Conservation (phyloP, 2,113 vertebrate species). For the Etheostoma spectabile region DNA sequence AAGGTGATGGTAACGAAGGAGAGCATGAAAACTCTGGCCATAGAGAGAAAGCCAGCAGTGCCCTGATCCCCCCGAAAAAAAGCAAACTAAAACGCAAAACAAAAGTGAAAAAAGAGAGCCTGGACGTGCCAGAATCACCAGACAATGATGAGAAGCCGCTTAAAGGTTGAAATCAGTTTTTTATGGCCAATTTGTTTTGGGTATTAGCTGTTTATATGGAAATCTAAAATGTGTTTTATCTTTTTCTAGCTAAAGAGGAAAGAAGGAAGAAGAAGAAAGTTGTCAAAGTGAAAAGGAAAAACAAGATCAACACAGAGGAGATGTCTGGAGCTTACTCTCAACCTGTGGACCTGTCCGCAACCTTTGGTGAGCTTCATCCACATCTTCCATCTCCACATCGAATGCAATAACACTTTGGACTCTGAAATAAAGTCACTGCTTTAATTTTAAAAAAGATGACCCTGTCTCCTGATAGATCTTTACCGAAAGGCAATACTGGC, state of each 20-base stretch:
- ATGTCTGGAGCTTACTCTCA: conserved; percentile 62
- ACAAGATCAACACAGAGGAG: conserved; percentile 88
- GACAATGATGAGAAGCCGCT: conserved; percentile 50
- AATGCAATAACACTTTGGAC: conserved; percentile 21
- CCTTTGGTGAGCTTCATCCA: conserved; percentile 85
- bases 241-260: conserved; percentile 72
- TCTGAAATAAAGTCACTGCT: conserved; percentile 11
- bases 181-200: accelerated
- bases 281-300: conserved; percentile 83
- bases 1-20: conserved; percentile 53
- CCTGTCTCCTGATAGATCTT: conserved; percentile 81
- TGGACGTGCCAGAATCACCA: conserved; percentile 43
- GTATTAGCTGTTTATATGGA: neutral
- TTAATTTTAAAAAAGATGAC: conserved; percentile 32
- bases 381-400: conserved; percentile 35
- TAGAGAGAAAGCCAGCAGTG: conserved; percentile 71
- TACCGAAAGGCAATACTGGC: conserved; percentile 90
- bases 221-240: conserved; percentile 10
- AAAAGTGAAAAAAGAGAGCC: conserved; percentile 76
- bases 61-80: conserved; percentile 68
- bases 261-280: conserved; percentile 86
- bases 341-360: conserved; percentile 83
- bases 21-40: conserved; percentile 60
- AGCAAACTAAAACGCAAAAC: conserved; percentile 69
- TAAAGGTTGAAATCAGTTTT: conserved; percentile 66